Percentiles rank a stretch among this genome's conserved stretches.
phyloP scores from a whole-genome alignment of 2,113 vertebrate species.

The Larimichthys crocea region DNA sequence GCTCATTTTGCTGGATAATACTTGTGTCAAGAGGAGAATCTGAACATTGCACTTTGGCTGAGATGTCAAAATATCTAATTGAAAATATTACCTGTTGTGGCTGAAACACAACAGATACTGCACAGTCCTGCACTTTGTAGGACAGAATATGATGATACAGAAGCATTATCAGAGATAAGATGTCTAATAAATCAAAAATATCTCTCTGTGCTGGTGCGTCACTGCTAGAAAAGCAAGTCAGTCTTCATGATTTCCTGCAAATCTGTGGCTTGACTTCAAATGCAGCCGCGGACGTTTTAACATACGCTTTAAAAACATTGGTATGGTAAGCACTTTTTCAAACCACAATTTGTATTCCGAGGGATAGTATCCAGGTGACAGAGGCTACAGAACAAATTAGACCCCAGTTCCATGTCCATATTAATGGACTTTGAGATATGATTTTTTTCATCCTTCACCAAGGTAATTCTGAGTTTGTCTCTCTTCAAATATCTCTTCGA shows the following conservation, averaged over 20 bases:
- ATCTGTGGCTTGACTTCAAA: slow-evolving; percentile 21
- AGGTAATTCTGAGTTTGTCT: slow-evolving; percentile 47
- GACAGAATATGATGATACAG: slow-evolving; percentile 6
- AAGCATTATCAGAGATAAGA: background rate
- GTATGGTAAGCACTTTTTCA: slow-evolving; percentile 33
- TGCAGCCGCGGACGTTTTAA: background rate
- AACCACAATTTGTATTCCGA: slow-evolving; percentile 52
- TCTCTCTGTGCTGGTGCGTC: background rate
- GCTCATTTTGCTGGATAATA: no score
- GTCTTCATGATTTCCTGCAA: slow-evolving; percentile 18
- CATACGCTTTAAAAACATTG: slow-evolving; percentile 34
- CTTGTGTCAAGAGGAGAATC: no score
- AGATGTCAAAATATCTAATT: background rate
- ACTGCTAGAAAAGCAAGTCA: background rate
- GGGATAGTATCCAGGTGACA: slow-evolving; percentile 36
- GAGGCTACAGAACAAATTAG: slow-evolving; percentile 61
- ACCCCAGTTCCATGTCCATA: slow-evolving; percentile 46
- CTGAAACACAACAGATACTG: background rate
- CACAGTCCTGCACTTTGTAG: background rate
- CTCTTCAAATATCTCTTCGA: slow-evolving; percentile 54
- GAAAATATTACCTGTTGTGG: background rate
- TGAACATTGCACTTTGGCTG: background rate
- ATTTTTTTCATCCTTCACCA: slow-evolving; percentile 58
- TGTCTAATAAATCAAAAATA: background rate
- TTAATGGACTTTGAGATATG: slow-evolving; percentile 59